phyloP scores from a whole-genome alignment of 2,797 vertebrate genomes.

The Leucoraja ocellata region DNA sequence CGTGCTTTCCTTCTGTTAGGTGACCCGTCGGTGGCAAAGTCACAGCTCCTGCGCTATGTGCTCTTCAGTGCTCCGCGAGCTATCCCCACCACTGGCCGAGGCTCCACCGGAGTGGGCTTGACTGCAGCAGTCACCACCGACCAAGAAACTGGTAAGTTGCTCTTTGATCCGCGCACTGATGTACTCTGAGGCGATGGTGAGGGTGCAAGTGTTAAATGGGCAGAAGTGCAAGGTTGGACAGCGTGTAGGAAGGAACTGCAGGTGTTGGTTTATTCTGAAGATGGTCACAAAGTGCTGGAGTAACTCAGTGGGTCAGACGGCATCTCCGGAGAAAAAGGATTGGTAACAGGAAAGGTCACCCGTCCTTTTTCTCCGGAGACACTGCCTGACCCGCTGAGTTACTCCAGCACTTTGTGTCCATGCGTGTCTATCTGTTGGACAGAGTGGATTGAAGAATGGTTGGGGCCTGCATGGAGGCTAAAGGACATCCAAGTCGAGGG shows the following conservation, averaged over 20 bases:
- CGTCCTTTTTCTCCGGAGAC: too few species aligned
- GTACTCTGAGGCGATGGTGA: neutral
- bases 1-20: slow-evolving; percentile 55
- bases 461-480: neutral
- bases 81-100: slow-evolving; percentile 86
- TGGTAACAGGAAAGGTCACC: too few species aligned
- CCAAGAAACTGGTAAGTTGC: slow-evolving; percentile 81
- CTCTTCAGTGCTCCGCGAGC: slow-evolving; percentile 83
- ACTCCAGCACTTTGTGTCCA: too few species aligned
- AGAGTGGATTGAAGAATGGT: neutral
- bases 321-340: too few species aligned
- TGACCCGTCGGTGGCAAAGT: slow-evolving; percentile 93
- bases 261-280: too few species aligned
- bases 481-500: too few species aligned
- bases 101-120: slow-evolving; percentile 86
- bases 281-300: too few species aligned
- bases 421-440: too few species aligned
- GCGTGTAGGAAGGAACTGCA: neutral
- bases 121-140: slow-evolving; percentile 92
- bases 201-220: neutral
- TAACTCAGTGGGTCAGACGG: too few species aligned
- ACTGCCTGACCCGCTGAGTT: too few species aligned
- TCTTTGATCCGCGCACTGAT: neutral
- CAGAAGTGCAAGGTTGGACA: neutral
- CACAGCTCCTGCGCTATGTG: slow-evolving; percentile 88